Conservation (phyloP, 2,113 vertebrate species). For the Pterocles burchelli region DNA sequence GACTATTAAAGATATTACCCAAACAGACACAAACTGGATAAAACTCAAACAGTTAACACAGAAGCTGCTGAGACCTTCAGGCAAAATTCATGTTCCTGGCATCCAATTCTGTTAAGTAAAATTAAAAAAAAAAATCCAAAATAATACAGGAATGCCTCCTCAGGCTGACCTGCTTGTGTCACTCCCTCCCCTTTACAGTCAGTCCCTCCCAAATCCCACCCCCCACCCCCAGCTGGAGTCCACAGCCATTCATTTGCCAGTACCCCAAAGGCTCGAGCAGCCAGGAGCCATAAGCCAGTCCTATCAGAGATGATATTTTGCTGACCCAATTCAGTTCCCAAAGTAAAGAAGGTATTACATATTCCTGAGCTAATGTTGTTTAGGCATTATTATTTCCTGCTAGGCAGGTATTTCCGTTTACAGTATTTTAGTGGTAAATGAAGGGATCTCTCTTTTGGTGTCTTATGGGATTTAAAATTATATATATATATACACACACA, state of each 20-base stretch:
- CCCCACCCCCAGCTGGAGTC: accelerated
- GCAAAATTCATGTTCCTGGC: background rate
- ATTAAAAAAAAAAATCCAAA: background rate
- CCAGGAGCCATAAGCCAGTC: background rate
- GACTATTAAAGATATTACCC: conserved; percentile 1
- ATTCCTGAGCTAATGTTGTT: background rate
- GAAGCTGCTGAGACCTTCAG: background rate
- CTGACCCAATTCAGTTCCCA: background rate
- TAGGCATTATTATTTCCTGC: background rate
- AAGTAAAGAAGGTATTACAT: background rate
- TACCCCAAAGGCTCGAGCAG: background rate
- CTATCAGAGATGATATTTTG: background rate
- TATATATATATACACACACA: background rate
- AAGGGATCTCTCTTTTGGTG: background rate
- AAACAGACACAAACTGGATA: background rate
- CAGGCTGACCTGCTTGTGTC: background rate
- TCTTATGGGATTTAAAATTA: background rate
- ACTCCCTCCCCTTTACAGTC: background rate
- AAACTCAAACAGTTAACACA: background rate
- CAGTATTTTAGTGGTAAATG: background rate
- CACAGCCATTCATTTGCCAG: background rate
- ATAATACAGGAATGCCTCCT: background rate
- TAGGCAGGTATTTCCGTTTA: background rate
- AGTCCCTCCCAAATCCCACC: background rate
- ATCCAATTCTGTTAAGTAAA: background rate